Conservation (phyloP, 2,113 vertebrate species). For the Ciconia stormi region DNA sequence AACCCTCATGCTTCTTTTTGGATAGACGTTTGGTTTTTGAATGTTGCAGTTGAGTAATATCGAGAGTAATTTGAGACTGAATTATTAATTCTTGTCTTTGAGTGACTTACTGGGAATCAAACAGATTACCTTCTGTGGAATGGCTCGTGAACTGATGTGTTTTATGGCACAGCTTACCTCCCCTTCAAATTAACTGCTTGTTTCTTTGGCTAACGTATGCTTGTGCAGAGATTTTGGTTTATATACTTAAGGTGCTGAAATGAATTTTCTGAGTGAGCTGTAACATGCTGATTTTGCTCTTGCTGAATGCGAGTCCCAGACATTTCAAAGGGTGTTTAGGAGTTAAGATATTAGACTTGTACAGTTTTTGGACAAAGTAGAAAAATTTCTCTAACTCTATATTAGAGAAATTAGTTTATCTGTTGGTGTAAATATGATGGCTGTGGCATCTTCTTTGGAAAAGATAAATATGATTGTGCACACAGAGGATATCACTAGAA, state of each 20-base stretch:
- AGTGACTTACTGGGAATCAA: background rate
- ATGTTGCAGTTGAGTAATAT: background rate
- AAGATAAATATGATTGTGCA: background rate
- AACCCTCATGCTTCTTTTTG: background rate
- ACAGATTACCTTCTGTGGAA: background rate
- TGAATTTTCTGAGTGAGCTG: background rate
- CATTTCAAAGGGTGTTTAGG: background rate
- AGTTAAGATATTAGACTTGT: background rate
- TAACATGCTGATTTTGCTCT: background rate
- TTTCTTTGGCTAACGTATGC: background rate
- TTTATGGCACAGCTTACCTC: background rate
- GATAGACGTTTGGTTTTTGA: background rate
- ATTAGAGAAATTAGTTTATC: background rate
- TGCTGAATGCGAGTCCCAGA: background rate
- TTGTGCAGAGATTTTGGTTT: background rate
- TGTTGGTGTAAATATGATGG: background rate
- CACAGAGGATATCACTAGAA: background rate
- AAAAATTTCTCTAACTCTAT: background rate
- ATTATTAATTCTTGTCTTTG: background rate
- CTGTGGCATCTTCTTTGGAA: background rate
- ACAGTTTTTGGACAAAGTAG: background rate
- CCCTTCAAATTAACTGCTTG: background rate
- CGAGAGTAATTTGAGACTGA: background rate
- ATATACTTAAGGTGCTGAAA: background rate
- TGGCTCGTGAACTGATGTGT: background rate